Base-by-base conservation (phyloP, 2,888 invertebrate genomes). In the Apantesis nais region DNA sequence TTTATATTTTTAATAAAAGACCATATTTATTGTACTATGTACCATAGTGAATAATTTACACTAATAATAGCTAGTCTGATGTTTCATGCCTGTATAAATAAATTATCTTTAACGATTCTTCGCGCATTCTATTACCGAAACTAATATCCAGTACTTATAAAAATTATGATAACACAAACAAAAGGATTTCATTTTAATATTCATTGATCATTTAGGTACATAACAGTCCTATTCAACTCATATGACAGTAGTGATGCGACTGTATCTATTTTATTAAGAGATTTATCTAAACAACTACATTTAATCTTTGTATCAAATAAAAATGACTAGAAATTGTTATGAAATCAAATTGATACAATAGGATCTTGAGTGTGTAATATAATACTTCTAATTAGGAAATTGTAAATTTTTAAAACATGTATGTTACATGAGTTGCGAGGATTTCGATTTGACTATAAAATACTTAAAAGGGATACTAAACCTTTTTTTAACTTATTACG, bases 291-390 rank as follows among this genome's bases (percentile, higher is more conserved):
- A 25, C 55, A 55, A 55, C 84, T 78, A 85, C 83, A 83, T 84
- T 84, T 83, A 79, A 83, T 79, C 77, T 83, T 87, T 90, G 87
- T 83, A 89, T 87, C 89, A 91, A 85, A 89, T 87, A 85, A 82
- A 52, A 86, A 88, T 92, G 93, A 93, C 93, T 93, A 93, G 93
- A 93, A 82, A 87, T 83, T 79, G 83, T 85, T 74, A 75, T 81
- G 81, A 84, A 85, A 86, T 82, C 80, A 84, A 85, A 79, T 79
- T 14, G 41, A 67, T 58, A 68, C 41, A 68, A 70, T 66, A 64
- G 22, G 29, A 63, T 64, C 67, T 66, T 62, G 48, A 66, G 34
- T 34, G 31, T 62, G 4, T 62, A 14, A 64, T 31, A 64, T 2
- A 34, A 48, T 48, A 22, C 60, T 31, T 48, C 31, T 64, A 41